Evolutionary conservation across 2,888 invertebrate genomes (phyloP).

Genomic region (Baccha elongata): DNA sequence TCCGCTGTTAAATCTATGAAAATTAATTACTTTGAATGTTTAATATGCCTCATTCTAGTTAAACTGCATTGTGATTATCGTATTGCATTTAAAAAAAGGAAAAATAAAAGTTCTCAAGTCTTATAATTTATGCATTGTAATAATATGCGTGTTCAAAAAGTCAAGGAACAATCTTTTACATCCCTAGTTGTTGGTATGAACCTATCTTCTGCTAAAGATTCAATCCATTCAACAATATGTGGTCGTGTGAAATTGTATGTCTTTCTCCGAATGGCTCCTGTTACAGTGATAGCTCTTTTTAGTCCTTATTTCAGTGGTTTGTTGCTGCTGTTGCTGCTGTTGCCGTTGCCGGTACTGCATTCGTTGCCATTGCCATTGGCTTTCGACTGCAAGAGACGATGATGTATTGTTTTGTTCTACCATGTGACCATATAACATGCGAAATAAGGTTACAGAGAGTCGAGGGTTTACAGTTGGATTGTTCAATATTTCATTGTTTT

Average conservation of each 20-base stretch:
- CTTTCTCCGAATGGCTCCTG: slow-evolving; percentile 48
- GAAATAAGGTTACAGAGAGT: slow-evolving; percentile 72
- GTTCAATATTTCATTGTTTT: slow-evolving; percentile 72
- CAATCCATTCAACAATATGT: slow-evolving; percentile 66
- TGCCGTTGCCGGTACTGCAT: neutral
- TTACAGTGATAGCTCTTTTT: slow-evolving; percentile 65
- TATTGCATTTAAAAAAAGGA: no score
- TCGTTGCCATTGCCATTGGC: neutral
- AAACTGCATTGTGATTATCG: no score
- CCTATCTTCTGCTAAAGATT: slow-evolving; percentile 55
- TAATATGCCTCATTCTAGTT: no score
- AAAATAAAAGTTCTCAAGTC: no score
- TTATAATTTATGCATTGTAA: no score
- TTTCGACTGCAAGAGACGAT: slow-evolving; percentile 59
- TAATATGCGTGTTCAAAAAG: no score
- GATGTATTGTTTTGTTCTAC: slow-evolving; percentile 68
- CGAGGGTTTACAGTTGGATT: slow-evolving; percentile 72
- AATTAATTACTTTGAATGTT: no score
- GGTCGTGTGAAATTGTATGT: slow-evolving; percentile 70
- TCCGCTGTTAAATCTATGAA: no score
- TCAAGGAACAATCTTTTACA: no score
- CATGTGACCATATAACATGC: slow-evolving; percentile 68
- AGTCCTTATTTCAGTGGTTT: slow-evolving; percentile 58
- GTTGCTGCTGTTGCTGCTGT: slow-evolving; percentile 20
- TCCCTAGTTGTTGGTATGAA: neutral